phyloP scores from a whole-genome alignment of 2,797 vertebrate genomes.

The Platalea minor region DNA sequence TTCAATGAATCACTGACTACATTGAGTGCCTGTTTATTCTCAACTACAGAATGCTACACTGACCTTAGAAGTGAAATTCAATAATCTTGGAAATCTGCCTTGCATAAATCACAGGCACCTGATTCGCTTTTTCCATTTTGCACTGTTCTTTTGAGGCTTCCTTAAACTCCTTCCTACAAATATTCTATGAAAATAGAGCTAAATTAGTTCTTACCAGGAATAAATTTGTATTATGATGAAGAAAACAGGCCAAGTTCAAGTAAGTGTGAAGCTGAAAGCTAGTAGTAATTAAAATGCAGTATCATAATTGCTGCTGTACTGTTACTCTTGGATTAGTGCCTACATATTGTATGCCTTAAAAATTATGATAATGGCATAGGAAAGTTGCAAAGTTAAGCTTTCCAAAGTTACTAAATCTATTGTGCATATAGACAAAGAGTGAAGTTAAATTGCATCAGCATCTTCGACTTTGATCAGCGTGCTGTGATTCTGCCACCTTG shows the following conservation, averaged over 20 bases:
- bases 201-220: not conserved
- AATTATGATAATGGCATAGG: not conserved
- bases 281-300: not conserved
- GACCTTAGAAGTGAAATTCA: conserved; percentile 38
- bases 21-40: conserved; percentile 35
- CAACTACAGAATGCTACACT: not conserved
- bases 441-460: not conserved
- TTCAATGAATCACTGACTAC: not conserved
- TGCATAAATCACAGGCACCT: conserved; percentile 16
- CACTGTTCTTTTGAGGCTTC: not conserved
- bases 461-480: not conserved
- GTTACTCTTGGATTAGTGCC: not conserved
- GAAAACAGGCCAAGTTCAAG: not conserved
- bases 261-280: not conserved
- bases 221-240: not conserved
- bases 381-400: not conserved
- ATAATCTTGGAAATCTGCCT: conserved; percentile 41
- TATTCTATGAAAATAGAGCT: not conserved
- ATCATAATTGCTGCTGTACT: not conserved
- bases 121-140: conserved; percentile 27
- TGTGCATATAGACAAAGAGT: not conserved
- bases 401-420: not conserved
- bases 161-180: not conserved
- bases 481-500: not conserved
- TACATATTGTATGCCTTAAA: not conserved